Evolutionary conservation across 2,888 invertebrate species (phyloP), one percentile per base, ranked within the genome.

Genomic region (Caenorhabditis japonica): DNA sequence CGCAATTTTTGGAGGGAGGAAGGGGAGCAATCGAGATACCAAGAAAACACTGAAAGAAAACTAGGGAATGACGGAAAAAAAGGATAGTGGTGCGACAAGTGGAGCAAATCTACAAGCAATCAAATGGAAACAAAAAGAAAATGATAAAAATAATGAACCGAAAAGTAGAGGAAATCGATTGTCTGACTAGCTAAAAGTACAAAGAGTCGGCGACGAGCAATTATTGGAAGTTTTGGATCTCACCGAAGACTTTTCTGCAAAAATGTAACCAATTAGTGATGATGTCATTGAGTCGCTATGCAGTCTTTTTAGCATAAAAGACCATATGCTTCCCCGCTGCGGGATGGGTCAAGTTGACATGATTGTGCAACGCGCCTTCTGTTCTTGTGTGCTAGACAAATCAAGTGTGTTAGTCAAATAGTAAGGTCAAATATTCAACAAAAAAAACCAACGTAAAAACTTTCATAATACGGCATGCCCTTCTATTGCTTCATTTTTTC

Each of bases 201-300:
- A 41, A 8, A 39, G 17, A 36, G 19, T 27, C 41, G 17, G 15
- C 23, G 10, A 17, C 3, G 12, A 15, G 23, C 21, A 8, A 19
- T 61, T 44, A 73, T 39, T 68, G 61, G 15, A 61, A 51, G 39
- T 74, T 74, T 21, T 74, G 73, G 17, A 74, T 53, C 44, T 74
- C 66, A n/a, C 73, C 73, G 51, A 74, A 74, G 25, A 62, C n/a
- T 68, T 62, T 74, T 36, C 73, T 74, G 68, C 44, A 74, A 74
- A 23, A 53, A n/a, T n/a, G n/a, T n/a, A n/a, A n/a, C 25, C 10
- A 44, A 19, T 33, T 17, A 10, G 21, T n/a, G n/a, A n/a, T n/a
- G n/a, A n/a, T n/a, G n/a, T n/a, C n/a, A n/a, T n/a, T n/a, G n/a
- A n/a, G n/a, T n/a, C n/a, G n/a, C n/a, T 25, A 17, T 21, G 2